These are phyloP conservation scores for Babylonia areolata DNA, from an alignment of 1,140 invertebrate genomes.

Conservation along the genomic window DNA sequence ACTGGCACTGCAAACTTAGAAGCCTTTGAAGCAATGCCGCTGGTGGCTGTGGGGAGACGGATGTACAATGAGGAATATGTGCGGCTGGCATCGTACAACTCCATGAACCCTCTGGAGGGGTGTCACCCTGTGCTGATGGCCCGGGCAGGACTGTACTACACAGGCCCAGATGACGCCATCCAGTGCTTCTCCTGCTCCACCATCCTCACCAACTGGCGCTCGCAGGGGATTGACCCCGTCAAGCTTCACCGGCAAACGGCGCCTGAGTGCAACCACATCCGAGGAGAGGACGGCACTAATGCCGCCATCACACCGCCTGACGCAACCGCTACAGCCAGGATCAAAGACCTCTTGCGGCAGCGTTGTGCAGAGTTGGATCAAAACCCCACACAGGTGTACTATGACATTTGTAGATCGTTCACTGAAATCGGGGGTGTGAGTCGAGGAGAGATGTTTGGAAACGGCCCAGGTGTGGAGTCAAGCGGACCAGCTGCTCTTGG, in stretches of 20 bases:
- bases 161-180: conserved; percentile 79
- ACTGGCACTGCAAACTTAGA: neutral
- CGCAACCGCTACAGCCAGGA: neutral
- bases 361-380: conserved; percentile 11
- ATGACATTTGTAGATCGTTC: conserved; percentile 1
- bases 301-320: neutral
- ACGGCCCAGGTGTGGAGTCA: neutral
- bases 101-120: conserved; percentile 5
- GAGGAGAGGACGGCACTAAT: conserved; percentile 64
- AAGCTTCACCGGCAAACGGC: conserved; percentile 83
- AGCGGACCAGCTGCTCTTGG: conserved; percentile 8
- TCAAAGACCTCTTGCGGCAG: conserved; percentile 5
- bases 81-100: conserved; percentile 7
- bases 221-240: conserved; percentile 82
- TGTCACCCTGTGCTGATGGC: conserved; percentile 82
- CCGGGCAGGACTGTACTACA: conserved; percentile 87
- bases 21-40: neutral
- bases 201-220: conserved; percentile 83
- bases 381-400: conserved; percentile 15
- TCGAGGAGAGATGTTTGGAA: conserved; percentile 15
- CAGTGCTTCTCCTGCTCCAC: conserved; percentile 89
- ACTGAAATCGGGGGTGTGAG: conserved; percentile 2
- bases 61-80: conserved; percentile 16
- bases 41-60: neutral
- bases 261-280: conserved; percentile 84